Base-by-base conservation (phyloP, 2,113 vertebrate genomes). In the Xiphophorus couchianus region DNA sequence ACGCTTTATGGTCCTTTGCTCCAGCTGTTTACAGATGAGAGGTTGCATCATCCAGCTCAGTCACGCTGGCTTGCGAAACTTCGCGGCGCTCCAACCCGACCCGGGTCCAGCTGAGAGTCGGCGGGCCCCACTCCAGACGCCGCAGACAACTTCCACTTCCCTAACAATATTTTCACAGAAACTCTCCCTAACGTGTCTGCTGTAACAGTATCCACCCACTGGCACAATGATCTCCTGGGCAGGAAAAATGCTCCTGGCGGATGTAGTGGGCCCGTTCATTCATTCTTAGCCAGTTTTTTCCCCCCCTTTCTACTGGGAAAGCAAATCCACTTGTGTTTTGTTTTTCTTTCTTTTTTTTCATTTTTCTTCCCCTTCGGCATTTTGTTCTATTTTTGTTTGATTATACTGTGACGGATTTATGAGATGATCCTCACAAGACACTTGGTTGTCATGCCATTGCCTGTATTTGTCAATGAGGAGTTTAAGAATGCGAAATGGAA, bases 151-250 rank as follows among this genome's bases (percentile, higher is more conserved):
- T 84, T 90, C 87, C 80, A 84, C 86, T 91, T 92, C 89, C 87
- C 89, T 84, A 39, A 81, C 86, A 69, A 85, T 93, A 87, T 89
- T 92, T 91, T 90, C 83, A 74, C 80, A 92, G 90, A 84, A 91
- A 88, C 83, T 82, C 81, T 91, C 85, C 72, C 81, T 27, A 63
- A 86, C 79, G 74, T 90, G 80, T 89, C 75, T 19, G 71, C 78
- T 66, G 88, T 88, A 91, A 90, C 88, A 87, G 81, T 90, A 90
- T 91, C 90, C 91, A 84, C 92, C 91, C 90, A 85, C 92, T 92
- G 91, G 91, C 90, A 87, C 88, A 83, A 87, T 88, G 86, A 90
- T 89, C 90, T 90, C 82, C 88, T 84, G 87, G 88, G 88, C 90
- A 84, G 82, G 89, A 79, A 91, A 35, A 87, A 85, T 39, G 68